Conservation (phyloP, 2,113 vertebrate species). For the Eonycteris spelaea region DNA sequence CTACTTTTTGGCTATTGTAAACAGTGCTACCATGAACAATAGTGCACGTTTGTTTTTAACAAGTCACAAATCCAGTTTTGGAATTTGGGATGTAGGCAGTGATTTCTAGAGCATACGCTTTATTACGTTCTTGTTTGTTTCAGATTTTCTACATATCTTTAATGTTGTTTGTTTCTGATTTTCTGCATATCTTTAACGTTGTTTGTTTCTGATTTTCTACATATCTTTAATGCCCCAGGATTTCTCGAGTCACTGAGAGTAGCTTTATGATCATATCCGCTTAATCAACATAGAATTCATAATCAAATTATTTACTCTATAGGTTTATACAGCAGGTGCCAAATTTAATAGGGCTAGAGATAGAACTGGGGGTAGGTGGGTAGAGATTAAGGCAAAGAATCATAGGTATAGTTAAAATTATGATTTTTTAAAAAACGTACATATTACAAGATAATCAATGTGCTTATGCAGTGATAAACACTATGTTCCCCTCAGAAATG, state of each 20-base stretch:
- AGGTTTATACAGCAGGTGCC: not conserved
- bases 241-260: not conserved
- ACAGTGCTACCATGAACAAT: not conserved
- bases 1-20: not conserved
- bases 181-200: not conserved
- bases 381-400: not conserved
- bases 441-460: conserved; percentile 28
- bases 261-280: not conserved
- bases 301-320: conserved; percentile 14
- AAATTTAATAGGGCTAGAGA: not conserved
- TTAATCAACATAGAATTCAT: conserved; percentile 9
- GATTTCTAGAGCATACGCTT: not conserved
- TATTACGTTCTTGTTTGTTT: not conserved
- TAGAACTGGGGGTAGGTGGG: not conserved
- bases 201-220: conserved; percentile 9
- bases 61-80: not conserved
- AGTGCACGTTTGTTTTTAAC: not conserved
- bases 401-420: not conserved
- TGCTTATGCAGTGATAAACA: not conserved
- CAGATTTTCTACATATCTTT: not conserved
- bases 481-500: not conserved
- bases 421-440: conserved; percentile 30
- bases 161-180: not conserved
- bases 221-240: not conserved
- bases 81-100: not conserved